phyloP scores from a whole-genome alignment of 1,140 invertebrate species.

The Bombus sylvicola region DNA sequence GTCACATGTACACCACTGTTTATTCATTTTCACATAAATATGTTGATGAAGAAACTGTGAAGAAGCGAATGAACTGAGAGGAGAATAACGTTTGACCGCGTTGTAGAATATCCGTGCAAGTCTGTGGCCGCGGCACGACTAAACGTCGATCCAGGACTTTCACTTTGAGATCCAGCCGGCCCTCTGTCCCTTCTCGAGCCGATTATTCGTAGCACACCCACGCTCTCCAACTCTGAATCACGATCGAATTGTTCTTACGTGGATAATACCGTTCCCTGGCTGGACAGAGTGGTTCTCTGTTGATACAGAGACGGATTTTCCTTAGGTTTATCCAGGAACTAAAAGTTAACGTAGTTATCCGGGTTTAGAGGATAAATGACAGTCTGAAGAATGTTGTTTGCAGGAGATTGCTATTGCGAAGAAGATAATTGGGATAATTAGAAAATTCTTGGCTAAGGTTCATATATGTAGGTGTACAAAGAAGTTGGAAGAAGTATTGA shows the following conservation, averaged over 20 bases:
- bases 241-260: slow-evolving; percentile 43
- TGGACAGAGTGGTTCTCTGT: not conserved
- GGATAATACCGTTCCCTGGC: slow-evolving; percentile 20
- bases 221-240: slow-evolving; percentile 55
- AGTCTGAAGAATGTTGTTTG: not conserved
- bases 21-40: slow-evolving; percentile 19
- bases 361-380: not conserved
- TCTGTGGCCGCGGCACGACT: slow-evolving; percentile 39
- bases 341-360: not conserved
- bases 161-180: slow-evolving; percentile 58
- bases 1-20: slow-evolving; percentile 24
- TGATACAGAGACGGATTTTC: not conserved
- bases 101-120: not conserved
- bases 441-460: not conserved
- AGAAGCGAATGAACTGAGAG: not conserved
- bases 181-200: slow-evolving; percentile 47
- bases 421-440: not conserved
- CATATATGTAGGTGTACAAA: not conserved
- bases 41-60: not conserved
- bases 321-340: not conserved
- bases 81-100: not conserved
- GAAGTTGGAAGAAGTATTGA: too few species aligned
- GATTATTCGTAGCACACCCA: slow-evolving; percentile 57
- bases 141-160: slow-evolving; percentile 57
- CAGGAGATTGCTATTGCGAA: not conserved